Conservation (phyloP, 2,797 vertebrate genomes). For the Coreius guichenoti region DNA sequence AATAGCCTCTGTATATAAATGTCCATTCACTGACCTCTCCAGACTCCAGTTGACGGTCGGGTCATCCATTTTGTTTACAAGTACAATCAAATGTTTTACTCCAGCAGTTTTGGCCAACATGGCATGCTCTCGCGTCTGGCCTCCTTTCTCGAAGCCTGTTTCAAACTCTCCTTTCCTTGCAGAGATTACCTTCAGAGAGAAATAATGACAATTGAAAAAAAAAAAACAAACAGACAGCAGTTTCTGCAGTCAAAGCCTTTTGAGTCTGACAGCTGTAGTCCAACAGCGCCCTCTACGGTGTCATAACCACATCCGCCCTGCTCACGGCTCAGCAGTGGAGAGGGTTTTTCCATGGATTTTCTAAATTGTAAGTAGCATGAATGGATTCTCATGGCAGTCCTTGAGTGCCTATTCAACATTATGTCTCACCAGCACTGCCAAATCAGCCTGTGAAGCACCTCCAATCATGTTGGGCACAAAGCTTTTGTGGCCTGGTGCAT, state of each 20-base stretch:
- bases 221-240: not conserved
- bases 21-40: constrained; percentile 82
- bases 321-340: not conserved
- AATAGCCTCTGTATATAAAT: not conserved
- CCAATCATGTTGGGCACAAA: constrained; percentile 99
- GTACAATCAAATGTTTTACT: constrained; percentile 96
- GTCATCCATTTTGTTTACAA: constrained; percentile 99
- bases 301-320: not conserved
- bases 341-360: not conserved
- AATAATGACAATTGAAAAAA: not conserved
- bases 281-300: constrained; percentile 44
- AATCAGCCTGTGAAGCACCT: constrained; percentile 94
- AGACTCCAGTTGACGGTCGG: constrained; percentile 98
- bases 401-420: not conserved
- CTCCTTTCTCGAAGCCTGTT: constrained; percentile 97
- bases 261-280: not conserved
- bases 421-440: constrained; percentile 93
- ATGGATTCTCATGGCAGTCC: not conserved
- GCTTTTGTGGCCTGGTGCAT: constrained; percentile 97
- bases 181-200: constrained; percentile 89
- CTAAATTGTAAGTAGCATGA: not conserved
- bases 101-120: constrained; percentile 99
- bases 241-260: not conserved
- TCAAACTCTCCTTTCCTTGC: constrained; percentile 98
- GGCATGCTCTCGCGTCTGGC: constrained; percentile 96